These are phyloP conservation scores for Metallyticus violacea DNA, from an alignment of 2,888 invertebrate species.

Conservation along the genomic window DNA sequence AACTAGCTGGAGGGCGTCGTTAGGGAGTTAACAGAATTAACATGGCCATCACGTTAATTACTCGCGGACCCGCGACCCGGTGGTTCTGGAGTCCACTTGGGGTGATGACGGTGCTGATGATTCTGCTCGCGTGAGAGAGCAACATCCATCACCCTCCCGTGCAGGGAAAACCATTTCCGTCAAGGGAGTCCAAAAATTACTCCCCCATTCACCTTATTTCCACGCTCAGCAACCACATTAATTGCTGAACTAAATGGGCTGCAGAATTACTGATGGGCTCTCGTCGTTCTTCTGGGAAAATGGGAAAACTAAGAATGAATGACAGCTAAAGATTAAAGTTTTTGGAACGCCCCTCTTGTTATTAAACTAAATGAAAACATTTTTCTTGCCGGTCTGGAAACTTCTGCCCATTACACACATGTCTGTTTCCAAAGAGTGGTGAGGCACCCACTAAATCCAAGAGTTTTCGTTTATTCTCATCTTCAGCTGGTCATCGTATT, in stretches of 20 bases:
- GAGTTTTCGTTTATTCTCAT: no score
- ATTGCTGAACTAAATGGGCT: neutral
- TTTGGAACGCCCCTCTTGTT: neutral
- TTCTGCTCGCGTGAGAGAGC: conserved; percentile 6
- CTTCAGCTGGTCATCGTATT: no score
- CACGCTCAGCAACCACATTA: neutral
- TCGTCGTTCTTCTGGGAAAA: neutral
- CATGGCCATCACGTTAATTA: neutral
- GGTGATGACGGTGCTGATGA: neutral
- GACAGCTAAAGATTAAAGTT: neutral
- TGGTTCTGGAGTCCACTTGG: neutral
- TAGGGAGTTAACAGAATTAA: neutral
- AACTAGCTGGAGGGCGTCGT: neutral
- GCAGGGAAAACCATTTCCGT: neutral
- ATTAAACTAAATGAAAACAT: neutral
- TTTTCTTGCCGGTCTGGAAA: no score
- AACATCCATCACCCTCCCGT: conserved; percentile 5
- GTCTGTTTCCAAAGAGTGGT: no score
- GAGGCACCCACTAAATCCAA: no score
- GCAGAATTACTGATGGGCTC: neutral
- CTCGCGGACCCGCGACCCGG: neutral
- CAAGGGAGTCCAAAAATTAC: conserved; percentile 1
- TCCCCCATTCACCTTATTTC: neutral
- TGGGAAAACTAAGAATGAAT: neutral
- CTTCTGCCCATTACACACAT: no score